Conservation (phyloP, 1,140 invertebrate species). For the Sweltsa coloradensis region DNA sequence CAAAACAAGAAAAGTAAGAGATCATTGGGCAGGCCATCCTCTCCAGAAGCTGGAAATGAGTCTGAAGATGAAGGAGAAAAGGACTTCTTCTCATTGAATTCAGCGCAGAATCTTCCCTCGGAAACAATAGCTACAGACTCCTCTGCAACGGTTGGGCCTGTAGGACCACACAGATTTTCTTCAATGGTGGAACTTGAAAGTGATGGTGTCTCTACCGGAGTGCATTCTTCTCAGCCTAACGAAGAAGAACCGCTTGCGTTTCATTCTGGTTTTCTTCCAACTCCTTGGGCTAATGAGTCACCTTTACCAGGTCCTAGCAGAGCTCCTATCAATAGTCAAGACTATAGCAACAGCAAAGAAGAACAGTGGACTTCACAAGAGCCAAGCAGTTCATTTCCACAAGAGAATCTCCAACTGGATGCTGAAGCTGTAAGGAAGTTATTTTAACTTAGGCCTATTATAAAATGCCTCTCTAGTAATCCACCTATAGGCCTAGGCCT, state of each 20-base stretch:
- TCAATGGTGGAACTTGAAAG: background rate
- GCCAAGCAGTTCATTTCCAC: conserved; percentile 3
- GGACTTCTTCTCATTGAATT: conserved; percentile 22
- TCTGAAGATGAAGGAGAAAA: conserved; percentile 32
- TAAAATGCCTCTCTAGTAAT: too few species aligned
- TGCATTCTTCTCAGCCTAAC: background rate
- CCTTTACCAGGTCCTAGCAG: background rate
- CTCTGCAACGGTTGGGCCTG: too few species aligned
- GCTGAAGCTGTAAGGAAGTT: conserved; percentile 37
- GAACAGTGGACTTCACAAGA: too few species aligned
- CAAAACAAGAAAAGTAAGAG: conserved; percentile 10
- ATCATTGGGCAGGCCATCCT: conserved; percentile 8
- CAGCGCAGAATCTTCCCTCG: conserved; percentile 20
- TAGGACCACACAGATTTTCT: too few species aligned
- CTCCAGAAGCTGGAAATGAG: conserved; percentile 23
- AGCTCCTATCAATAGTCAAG: too few species aligned
- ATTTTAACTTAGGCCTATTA: too few species aligned
- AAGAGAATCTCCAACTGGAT: conserved; percentile 26
- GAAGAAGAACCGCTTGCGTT: background rate
- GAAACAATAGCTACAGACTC: too few species aligned
- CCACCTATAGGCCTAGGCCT: too few species aligned
- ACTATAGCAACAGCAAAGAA: too few species aligned
- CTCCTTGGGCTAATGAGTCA: background rate
- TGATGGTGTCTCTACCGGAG: background rate
- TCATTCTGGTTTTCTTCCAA: background rate